Conservation (phyloP, 2,113 vertebrate genomes). For the Cyprinodon variegatus region DNA sequence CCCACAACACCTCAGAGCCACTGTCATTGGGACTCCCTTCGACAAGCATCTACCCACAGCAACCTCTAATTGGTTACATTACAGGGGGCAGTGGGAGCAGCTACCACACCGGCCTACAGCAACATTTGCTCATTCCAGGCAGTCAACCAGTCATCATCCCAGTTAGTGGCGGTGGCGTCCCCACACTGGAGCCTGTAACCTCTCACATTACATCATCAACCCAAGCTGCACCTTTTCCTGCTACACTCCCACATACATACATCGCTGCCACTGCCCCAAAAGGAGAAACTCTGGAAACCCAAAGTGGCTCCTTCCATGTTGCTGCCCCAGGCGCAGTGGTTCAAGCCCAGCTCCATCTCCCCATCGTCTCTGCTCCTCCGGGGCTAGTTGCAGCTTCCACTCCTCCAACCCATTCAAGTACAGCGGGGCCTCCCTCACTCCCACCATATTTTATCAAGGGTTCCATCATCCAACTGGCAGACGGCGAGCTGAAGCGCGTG, state of each 20-base stretch:
- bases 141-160: slow-evolving; percentile 93
- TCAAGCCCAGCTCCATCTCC: slow-evolving; percentile 94
- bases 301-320: slow-evolving; percentile 43
- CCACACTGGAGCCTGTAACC: slow-evolving; percentile 79
- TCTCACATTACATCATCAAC: slow-evolving; percentile 78
- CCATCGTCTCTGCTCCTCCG: slow-evolving; percentile 82
- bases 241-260: slow-evolving; percentile 90
- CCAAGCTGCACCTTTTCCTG: slow-evolving; percentile 86
- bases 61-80: slow-evolving; percentile 91
- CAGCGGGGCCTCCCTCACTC: slow-evolving; percentile 84
- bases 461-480: slow-evolving; percentile 97
- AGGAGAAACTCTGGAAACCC: slow-evolving; percentile 74
- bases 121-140: slow-evolving; percentile 94
- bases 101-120: slow-evolving; percentile 88
- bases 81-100: slow-evolving; percentile 79
- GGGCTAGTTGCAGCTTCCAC: slow-evolving; percentile 56
- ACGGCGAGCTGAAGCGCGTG: slow-evolving; percentile 95
- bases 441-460: slow-evolving; percentile 98
- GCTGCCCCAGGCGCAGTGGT: slow-evolving; percentile 75
- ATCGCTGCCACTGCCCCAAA: slow-evolving; percentile 86
- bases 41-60: slow-evolving; percentile 88
- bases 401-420: slow-evolving; percentile 62
- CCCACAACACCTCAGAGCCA: slow-evolving; percentile 88
- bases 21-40: slow-evolving; percentile 89
- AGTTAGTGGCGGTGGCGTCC: slow-evolving; percentile 80